Evolutionary conservation across 2,113 vertebrate species (phyloP).

Genomic region (Mugil cephalus): DNA sequence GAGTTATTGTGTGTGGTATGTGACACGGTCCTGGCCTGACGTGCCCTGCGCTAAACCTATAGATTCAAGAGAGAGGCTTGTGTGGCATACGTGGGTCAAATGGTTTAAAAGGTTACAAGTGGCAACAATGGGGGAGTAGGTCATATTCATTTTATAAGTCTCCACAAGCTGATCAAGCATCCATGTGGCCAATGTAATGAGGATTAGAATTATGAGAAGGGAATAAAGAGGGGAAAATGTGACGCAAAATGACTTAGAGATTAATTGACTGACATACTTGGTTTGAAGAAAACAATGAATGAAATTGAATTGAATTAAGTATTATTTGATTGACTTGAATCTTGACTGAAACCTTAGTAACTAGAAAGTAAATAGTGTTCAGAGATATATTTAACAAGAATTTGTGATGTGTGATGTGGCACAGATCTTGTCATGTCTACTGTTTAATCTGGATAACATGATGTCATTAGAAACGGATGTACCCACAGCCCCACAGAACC

Average conservation of each 20-base stretch:
- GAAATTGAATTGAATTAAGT: not conserved
- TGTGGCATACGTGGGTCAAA: constrained; percentile 21
- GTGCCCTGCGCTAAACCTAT: constrained; percentile 6
- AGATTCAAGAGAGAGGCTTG: constrained; percentile 2
- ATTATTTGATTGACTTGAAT: not conserved
- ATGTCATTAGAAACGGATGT: constrained; percentile 11
- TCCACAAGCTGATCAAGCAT: constrained; percentile 58
- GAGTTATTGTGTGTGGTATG: constrained; percentile 26
- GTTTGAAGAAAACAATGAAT: constrained; percentile 7
- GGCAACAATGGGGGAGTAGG: constrained; percentile 14
- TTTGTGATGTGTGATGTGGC: no score
- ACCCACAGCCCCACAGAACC: not conserved
- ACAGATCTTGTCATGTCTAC: not conserved
- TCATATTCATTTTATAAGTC: constrained; percentile 49
- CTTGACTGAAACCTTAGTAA: not conserved
- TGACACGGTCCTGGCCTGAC: constrained; percentile 19
- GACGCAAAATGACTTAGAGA: not conserved
- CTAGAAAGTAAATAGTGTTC: no score
- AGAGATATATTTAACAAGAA: no score
- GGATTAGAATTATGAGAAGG: constrained; percentile 50
- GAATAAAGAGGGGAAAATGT: constrained; percentile 15
- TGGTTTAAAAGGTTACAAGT: constrained; percentile 62
- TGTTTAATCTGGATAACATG: constrained; percentile 31
- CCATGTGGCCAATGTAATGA: constrained; percentile 53
- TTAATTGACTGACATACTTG: constrained; percentile 13